A percentile compares a stretch with the other conserved stretches of the same genome.
These are phyloP conservation scores for Fundulus diaphanus DNA, from an alignment of 2,797 vertebrate genomes.

Conservation along the genomic window DNA sequence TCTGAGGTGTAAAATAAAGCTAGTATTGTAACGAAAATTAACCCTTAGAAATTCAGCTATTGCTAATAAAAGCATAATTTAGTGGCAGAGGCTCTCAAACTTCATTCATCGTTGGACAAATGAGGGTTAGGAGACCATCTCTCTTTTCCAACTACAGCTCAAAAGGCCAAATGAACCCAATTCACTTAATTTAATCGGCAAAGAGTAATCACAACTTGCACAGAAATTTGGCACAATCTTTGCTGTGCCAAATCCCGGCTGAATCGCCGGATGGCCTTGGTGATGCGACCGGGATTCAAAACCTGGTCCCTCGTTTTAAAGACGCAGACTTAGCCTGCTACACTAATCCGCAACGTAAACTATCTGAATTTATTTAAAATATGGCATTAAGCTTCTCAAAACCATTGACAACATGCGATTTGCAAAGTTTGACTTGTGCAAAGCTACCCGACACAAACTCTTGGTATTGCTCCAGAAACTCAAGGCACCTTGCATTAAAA, in stretches of 20 bases:
- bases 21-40: neutral
- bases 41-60: neutral
- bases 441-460: neutral
- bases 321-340: no score
- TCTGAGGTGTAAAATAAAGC: neutral
- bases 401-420: neutral
- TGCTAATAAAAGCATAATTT: neutral
- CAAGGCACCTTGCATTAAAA: neutral
- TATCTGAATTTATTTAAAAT: no score
- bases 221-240: no score
- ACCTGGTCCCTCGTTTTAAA: no score
- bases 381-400: no score
- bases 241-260: no score
- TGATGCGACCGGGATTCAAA: no score
- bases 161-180: no score
- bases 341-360: no score
- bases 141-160: neutral
- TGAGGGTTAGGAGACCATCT: neutral
- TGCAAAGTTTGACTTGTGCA: neutral
- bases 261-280: no score
- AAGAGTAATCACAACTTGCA: no score
- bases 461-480: neutral
- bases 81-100: neutral
- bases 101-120: neutral
- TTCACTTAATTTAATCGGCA: no score